A percentile compares a stretch with the other conserved stretches of the same genome.
These are phyloP conservation scores for Nasonia longicornis DNA, from an alignment of 1,140 invertebrate genomes.

Conservation along the genomic window DNA sequence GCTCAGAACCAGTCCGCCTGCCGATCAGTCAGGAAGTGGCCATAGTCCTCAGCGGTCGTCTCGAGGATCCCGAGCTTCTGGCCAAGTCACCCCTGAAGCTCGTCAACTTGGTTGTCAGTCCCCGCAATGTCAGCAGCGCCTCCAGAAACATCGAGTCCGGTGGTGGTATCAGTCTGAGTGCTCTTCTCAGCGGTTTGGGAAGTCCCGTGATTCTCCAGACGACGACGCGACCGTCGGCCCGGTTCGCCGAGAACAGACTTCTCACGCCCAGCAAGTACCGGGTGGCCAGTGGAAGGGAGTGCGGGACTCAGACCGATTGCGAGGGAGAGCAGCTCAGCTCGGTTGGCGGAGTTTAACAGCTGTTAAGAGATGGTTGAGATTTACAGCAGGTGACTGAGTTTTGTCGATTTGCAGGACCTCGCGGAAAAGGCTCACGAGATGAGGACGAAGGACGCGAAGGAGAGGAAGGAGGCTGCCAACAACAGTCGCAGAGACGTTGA, in stretches of 20 bases:
- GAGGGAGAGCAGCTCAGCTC: slow-evolving; percentile 50
- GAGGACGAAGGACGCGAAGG: slow-evolving; percentile 52
- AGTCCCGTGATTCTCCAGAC: slow-evolving; percentile 36
- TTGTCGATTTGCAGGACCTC: slow-evolving; percentile 46
- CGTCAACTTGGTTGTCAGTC: slow-evolving; percentile 59
- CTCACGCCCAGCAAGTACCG: slow-evolving; percentile 76
- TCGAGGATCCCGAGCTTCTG: slow-evolving; percentile 60
- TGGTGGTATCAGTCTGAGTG: slow-evolving; percentile 57
- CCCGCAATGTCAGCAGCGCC: slow-evolving; percentile 41
- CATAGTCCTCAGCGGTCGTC: slow-evolving; percentile 62
- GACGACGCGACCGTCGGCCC: slow-evolving; percentile 48
- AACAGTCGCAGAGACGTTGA: slow-evolving; percentile 58
- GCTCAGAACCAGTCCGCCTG: slow-evolving; percentile 50
- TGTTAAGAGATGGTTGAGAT: no score
- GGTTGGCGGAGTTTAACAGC: background rate
- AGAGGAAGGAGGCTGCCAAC: slow-evolving; percentile 58
- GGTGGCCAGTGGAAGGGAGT: slow-evolving; percentile 70
- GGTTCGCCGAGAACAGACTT: slow-evolving; percentile 66
- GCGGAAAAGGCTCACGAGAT: slow-evolving; percentile 50
- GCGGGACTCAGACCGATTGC: slow-evolving; percentile 77
- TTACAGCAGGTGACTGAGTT: background rate
- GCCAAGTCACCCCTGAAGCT: slow-evolving; percentile 57
- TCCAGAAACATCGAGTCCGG: slow-evolving; percentile 45
- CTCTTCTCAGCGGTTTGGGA: slow-evolving; percentile 51
- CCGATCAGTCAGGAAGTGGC: slow-evolving; percentile 63